Conservation (phyloP, 2,888 invertebrate species). For the Atethmia centrago region DNA sequence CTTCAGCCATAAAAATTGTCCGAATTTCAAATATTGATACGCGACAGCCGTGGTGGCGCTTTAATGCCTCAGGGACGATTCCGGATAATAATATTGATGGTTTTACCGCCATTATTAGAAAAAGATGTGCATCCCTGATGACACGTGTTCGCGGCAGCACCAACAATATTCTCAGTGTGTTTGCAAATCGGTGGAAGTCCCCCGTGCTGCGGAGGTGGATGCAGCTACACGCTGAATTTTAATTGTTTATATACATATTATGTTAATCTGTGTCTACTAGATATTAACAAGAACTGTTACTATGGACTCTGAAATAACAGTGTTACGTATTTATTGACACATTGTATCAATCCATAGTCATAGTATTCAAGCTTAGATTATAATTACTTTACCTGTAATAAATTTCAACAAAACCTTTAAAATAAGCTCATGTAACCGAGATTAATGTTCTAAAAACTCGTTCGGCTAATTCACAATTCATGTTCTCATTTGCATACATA, state of each 20-base stretch:
- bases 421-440: constrained; percentile 5
- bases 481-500: constrained; percentile 55
- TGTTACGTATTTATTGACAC: too few relatives aligned
- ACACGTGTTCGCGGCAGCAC: not conserved
- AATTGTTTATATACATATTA: too few relatives aligned
- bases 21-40: not conserved
- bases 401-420: constrained; percentile 4
- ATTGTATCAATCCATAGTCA: not conserved
- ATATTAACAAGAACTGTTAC: not conserved
- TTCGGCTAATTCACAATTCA: constrained; percentile 50
- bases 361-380: not conserved
- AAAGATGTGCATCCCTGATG: not conserved
- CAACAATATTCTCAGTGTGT: not conserved
- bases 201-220: too few relatives aligned
- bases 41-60: too few relatives aligned
- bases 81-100: not conserved
- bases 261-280: not conserved
- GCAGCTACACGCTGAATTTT: too few relatives aligned
- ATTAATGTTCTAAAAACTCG: constrained; percentile 46
- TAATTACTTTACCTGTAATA: not conserved
- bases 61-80: too few relatives aligned
- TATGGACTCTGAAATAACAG: too few relatives aligned
- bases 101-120: not conserved
- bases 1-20: not conserved
- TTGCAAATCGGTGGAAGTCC: not conserved